Evolutionary conservation across 2,888 invertebrate species (phyloP).

Genomic region (Lithophane socia): DNA sequence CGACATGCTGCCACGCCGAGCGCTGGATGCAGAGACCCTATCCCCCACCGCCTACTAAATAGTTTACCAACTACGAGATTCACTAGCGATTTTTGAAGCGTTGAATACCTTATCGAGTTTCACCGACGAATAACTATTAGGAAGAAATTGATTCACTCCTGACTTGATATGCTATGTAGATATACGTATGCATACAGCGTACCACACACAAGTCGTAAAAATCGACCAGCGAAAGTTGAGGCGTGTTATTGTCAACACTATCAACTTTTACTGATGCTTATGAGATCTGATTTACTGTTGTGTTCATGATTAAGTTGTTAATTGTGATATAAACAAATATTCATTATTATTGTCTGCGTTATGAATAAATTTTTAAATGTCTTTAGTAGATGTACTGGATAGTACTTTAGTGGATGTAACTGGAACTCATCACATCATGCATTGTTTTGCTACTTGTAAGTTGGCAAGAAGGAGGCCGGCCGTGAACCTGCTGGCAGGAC

Average conservation of each 20-base stretch:
- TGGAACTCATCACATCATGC: not conserved
- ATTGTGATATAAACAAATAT: not conserved
- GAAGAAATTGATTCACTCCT: not conserved
- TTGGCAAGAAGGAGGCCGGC: not conserved
- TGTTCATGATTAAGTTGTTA: not conserved
- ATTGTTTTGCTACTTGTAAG: not conserved
- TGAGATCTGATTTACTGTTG: slow-evolving; percentile 18
- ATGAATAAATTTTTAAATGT: not conserved
- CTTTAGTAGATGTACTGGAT: too few relatives aligned
- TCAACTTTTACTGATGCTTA: slow-evolving; percentile 19
- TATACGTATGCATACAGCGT: not conserved
- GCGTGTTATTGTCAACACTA: slow-evolving; percentile 5
- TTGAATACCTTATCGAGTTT: slow-evolving; percentile 1
- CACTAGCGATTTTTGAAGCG: not conserved
- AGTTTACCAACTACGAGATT: not conserved
- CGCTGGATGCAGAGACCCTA: too few relatives aligned
- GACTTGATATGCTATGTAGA: not conserved
- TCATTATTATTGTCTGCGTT: not conserved
- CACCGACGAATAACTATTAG: slow-evolving; percentile 1
- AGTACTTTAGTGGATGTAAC: too few relatives aligned
- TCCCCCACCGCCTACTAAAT: not conserved
- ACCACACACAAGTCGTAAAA: slow-evolving; percentile 44
- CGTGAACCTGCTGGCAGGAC: not conserved
- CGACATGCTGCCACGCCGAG: too few relatives aligned
- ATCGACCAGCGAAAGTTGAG: slow-evolving; percentile 35